Base-by-base conservation (phyloP, 2,797 vertebrate species). In the Gephyroberyx darwinii region DNA sequence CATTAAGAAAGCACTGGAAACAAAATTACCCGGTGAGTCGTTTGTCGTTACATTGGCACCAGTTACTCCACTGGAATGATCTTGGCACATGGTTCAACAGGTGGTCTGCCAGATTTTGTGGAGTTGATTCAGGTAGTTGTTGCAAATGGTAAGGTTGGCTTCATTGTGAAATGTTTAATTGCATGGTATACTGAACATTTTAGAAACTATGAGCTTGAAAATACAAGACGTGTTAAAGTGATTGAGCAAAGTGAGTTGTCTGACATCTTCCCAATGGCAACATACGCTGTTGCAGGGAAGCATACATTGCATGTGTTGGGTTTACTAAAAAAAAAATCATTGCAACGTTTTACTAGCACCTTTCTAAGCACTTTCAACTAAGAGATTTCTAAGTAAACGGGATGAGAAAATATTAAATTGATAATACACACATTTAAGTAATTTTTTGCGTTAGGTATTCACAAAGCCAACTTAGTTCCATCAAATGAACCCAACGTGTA, bases 91-190 rank as follows among this genome's bases (percentile, higher is more conserved):
- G 51, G 71, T n/a, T 84, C 78, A 17, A 71, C 57, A 19, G 68
- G 63, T 65, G 35, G 33, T 31, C 41, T 71, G 4, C 62, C 68
- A 33, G 58, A 74, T 52, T 69, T 81, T 79, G 61, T n/a, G 2
- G 51, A 68, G 53, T 19, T 84, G 26, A 60, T 58, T 16, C 61
- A 69, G 51, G 59, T 72, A 1, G 54, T 7, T 33, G 35, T 72
- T 54, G 59, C 70, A 0, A 8, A 55, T 31, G 56, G 56, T 1
- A 65, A 55, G 4, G 16, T 63, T 31, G 41, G 33, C 3, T 78
- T 81, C 31, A 66, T 78, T 75, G 82, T 72, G 5, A 72, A 82
- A 67, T 69, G 47, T 54, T 57, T 70, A 51, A 63, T 59, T 64
- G 71, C 45, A 9, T 67, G 62, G 70, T 74, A 74, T 26, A 31